Evolutionary conservation across 2,888 invertebrate species (phyloP), one percentile per base, ranked within the genome.

Genomic region (Hylaea fasciaria): DNA sequence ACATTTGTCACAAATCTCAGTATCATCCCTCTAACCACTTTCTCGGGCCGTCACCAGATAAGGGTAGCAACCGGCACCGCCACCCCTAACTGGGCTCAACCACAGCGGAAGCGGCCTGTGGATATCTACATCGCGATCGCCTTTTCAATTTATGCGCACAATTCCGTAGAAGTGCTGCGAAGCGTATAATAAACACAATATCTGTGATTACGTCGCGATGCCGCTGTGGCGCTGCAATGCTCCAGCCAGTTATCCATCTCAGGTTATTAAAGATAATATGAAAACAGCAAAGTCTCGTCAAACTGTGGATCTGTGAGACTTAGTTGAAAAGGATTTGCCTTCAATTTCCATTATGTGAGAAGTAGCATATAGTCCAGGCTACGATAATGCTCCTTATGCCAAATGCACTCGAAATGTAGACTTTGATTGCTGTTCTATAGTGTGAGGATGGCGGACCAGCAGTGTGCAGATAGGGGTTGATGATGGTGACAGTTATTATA

Each of bases 91-190:
- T 14, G 13, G 43, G 17, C 14, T 29, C 13, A 4, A 46, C 29
- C 46, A 8, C 32, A 11, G 35, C 47, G 41, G 32, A 43, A 28
- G 28, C 40, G 22, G 35, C 43, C 41, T 48, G 35, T 43, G 48
- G 41, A 43, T 55, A 55, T 55, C 40, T 13, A 32, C 29, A 35
- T 22, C 32, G 43, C 47, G 47, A 39, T 35, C n/a, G 32, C 17
- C 32, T 47, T 55, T 48, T 35, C 55, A 55, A 55, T 55, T 48
- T 55, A 47, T 48, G 45, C 47, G 28, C 39, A 55, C 47, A 40
- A 55, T 55, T 13, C 55, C 55, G 29, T 40, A 10, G 50, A 41
- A 50, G 50, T 32, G 41, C 14, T 50, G 40, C 50, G 13, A 13
- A 40, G 40, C 28, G 50, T 16, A 41, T 50, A 50, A 47, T 47